These are phyloP conservation scores for Syngnathus typhle DNA, from an alignment of 2,113 vertebrate species.

Conservation along the genomic window DNA sequence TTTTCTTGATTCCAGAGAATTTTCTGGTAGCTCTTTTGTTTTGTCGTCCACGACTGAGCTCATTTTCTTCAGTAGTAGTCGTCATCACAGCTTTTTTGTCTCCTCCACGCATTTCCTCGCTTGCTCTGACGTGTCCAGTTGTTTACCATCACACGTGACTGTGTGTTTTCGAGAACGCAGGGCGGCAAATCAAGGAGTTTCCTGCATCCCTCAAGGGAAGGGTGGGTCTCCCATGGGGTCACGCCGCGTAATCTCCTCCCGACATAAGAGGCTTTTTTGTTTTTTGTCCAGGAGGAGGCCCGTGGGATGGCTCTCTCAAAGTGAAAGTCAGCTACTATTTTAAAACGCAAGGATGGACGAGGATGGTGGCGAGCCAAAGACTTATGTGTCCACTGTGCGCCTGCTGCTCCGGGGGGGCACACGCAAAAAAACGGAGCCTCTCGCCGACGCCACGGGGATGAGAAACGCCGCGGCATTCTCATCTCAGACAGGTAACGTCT, in stretches of 20 bases:
- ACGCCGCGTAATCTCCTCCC: background rate
- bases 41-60: background rate
- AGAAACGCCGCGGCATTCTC: slow-evolving; percentile 18
- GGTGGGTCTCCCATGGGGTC: background rate
- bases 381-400: slow-evolving; percentile 60
- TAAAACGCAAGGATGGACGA: slow-evolving; percentile 51
- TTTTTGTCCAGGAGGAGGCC: slow-evolving; percentile 7
- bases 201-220: slow-evolving; percentile 12
- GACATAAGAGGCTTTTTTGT: background rate
- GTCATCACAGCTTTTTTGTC: slow-evolving; percentile 13
- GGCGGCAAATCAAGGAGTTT: slow-evolving; percentile 32
- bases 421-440: slow-evolving; percentile 32
- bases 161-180: slow-evolving; percentile 3
- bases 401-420: slow-evolving; percentile 46
- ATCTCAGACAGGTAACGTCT: slow-evolving; percentile 46
- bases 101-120: slow-evolving; percentile 37
- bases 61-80: background rate
- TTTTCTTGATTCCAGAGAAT: slow-evolving; percentile 49
- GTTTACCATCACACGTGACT: slow-evolving; percentile 23
- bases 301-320: slow-evolving; percentile 14
- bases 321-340: slow-evolving; percentile 16
- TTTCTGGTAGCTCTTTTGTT: background rate
- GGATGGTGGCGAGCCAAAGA: slow-evolving; percentile 47
- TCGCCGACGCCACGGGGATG: background rate
- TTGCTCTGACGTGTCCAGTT: background rate